These are phyloP conservation scores for Platysteira castanea DNA, from an alignment of 2,113 vertebrate genomes.

Conservation along the genomic window DNA sequence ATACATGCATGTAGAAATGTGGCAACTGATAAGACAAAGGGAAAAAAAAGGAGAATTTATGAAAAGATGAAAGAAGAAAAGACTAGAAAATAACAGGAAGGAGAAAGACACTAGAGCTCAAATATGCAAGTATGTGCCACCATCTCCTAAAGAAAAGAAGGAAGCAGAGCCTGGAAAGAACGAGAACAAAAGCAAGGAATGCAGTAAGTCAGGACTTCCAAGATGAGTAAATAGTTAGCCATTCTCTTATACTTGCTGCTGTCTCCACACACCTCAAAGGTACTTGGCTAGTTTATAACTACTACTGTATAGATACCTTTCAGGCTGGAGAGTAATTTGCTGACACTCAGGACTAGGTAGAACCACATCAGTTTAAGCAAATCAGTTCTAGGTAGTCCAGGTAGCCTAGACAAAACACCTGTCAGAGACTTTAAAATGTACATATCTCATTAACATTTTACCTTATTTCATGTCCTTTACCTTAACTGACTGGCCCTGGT, in stretches of 20 bases:
- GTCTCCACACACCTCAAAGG: background rate
- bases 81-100: background rate
- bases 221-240: background rate
- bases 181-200: constrained; percentile 47
- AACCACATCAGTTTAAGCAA: background rate
- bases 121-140: background rate
- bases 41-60: background rate
- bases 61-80: background rate
- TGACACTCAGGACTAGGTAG: background rate
- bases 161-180: background rate
- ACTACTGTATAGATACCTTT: background rate
- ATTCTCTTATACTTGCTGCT: background rate
- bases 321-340: background rate
- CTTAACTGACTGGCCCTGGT: background rate
- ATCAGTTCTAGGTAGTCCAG: background rate
- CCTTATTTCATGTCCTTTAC: background rate
- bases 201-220: constrained; percentile 30
- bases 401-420: background rate
- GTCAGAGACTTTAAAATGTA: background rate
- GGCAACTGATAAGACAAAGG: background rate
- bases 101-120: background rate
- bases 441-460: background rate
- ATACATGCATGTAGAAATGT: background rate
- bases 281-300: background rate
- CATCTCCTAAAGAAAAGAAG: background rate